Conservation (phyloP, 2,797 vertebrate genomes). For the Phrynocephalus guinanensis region DNA sequence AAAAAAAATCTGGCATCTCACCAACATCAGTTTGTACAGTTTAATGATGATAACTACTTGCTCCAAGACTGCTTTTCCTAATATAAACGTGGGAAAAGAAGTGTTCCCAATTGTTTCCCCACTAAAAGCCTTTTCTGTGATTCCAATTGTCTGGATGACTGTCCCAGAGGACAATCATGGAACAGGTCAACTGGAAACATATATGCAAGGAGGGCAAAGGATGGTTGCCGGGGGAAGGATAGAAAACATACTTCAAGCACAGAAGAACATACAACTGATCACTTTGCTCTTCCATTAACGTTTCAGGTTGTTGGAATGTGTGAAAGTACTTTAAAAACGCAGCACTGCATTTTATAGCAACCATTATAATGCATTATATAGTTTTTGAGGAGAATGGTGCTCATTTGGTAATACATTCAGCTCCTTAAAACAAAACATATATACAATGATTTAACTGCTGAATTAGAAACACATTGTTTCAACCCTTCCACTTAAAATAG, state of each 20-base stretch:
- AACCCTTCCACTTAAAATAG: neutral
- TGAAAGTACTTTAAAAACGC: slow-evolving; percentile 11
- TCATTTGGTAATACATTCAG: neutral
- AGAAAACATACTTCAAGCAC: neutral
- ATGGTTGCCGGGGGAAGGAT: slow-evolving; percentile 50
- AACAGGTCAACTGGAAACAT: slow-evolving; percentile 75
- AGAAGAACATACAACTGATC: neutral
- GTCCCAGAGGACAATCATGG: slow-evolving; percentile 58
- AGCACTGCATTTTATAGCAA: neutral
- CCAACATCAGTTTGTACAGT: neutral
- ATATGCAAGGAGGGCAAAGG: slow-evolving; percentile 48
- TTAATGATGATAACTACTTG: neutral
- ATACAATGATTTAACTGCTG: neutral
- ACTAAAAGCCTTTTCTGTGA: slow-evolving; percentile 33
- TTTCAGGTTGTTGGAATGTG: neutral
- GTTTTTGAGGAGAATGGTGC: neutral
- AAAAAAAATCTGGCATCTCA: neutral
- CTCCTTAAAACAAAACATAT: neutral
- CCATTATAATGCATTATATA: neutral
- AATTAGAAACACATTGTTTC: neutral
- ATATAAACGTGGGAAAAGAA: slow-evolving; percentile 9
- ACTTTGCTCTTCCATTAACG: rapidly evolving
- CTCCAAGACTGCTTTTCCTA: neutral
- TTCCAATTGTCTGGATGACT: slow-evolving; percentile 45
- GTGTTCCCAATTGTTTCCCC: slow-evolving; percentile 54